These are phyloP conservation scores for Porphyrio hochstetteri DNA, from an alignment of 2,113 vertebrate genomes.

Conservation along the genomic window DNA sequence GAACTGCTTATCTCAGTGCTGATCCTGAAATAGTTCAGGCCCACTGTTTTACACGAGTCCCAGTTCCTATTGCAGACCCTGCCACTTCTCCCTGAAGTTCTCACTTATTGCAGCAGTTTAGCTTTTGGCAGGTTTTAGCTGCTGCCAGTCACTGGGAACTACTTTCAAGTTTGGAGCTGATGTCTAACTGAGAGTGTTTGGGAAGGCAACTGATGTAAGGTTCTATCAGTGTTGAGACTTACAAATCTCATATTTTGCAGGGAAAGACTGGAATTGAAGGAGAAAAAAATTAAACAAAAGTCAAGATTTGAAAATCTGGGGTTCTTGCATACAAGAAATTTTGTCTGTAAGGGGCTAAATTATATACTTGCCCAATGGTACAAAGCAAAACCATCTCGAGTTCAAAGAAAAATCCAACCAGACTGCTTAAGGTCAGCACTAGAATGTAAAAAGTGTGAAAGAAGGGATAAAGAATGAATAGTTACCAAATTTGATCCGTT, in stretches of 20 bases:
- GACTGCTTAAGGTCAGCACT: background rate
- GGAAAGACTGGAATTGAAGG: background rate
- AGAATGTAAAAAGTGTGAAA: background rate
- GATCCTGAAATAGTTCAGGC: background rate
- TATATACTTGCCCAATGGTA: background rate
- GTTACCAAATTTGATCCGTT: background rate
- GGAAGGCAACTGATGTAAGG: background rate
- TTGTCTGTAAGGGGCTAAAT: background rate
- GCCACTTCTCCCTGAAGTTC: background rate
- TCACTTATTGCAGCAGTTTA: background rate
- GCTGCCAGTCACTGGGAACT: background rate
- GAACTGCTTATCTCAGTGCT: background rate
- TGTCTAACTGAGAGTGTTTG: background rate
- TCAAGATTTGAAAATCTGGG: background rate
- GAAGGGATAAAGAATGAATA: background rate
- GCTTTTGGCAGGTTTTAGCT: slow-evolving; percentile 15
- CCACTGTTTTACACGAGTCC: background rate
- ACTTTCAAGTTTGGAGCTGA: background rate
- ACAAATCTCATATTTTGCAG: background rate
- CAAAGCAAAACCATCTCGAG: background rate
- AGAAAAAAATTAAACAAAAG: background rate
- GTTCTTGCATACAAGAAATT: background rate
- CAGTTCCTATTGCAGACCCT: background rate
- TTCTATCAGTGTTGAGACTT: background rate
- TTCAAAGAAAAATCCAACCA: background rate